Evolutionary conservation across 2,888 invertebrate species (phyloP).

Genomic region (Vanessa cardui): DNA sequence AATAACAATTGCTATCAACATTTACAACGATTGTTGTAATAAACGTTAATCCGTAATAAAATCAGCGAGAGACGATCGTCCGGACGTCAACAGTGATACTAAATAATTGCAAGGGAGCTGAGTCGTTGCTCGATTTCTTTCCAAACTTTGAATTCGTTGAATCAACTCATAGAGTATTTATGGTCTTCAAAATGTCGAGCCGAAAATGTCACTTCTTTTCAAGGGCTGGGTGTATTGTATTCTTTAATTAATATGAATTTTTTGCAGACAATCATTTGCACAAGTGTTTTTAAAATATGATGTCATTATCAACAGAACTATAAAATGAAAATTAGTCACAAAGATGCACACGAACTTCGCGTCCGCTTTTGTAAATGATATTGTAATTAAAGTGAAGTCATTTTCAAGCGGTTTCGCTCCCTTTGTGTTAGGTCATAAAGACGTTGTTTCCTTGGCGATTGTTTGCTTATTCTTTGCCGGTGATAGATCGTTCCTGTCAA

Average conservation of each 20-base stretch:
- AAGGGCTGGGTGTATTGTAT: too few relatives aligned
- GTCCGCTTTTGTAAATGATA: slow-evolving; percentile 17
- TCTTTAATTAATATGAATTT: neutral
- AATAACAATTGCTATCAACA: slow-evolving; percentile 14
- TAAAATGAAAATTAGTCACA: slow-evolving; percentile 26
- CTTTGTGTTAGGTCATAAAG: slow-evolving; percentile 26
- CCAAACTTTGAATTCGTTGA: too few relatives aligned
- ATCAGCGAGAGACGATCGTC: slow-evolving; percentile 2
- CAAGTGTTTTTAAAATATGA: slow-evolving; percentile 23
- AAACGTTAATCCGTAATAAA: slow-evolving; percentile 13
- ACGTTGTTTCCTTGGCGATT: slow-evolving; percentile 27
- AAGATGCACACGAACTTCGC: slow-evolving; percentile 25
- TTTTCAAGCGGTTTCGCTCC: slow-evolving; percentile 19
- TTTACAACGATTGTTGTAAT: slow-evolving; percentile 19
- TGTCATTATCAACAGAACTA: slow-evolving; percentile 25
- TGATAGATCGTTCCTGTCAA: slow-evolving; percentile 65
- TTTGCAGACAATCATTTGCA: slow-evolving; percentile 8
- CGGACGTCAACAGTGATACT: neutral
- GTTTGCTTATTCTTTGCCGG: slow-evolving; percentile 40
- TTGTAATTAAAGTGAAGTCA: slow-evolving; percentile 21
- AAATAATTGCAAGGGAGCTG: slow-evolving; percentile 4
- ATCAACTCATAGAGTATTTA: too few relatives aligned
- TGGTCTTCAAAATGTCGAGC: too few relatives aligned
- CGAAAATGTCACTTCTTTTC: too few relatives aligned
- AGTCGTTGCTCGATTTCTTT: neutral